Conservation (phyloP, 2,888 invertebrate genomes). For the Pyrochroa serraticornis region DNA sequence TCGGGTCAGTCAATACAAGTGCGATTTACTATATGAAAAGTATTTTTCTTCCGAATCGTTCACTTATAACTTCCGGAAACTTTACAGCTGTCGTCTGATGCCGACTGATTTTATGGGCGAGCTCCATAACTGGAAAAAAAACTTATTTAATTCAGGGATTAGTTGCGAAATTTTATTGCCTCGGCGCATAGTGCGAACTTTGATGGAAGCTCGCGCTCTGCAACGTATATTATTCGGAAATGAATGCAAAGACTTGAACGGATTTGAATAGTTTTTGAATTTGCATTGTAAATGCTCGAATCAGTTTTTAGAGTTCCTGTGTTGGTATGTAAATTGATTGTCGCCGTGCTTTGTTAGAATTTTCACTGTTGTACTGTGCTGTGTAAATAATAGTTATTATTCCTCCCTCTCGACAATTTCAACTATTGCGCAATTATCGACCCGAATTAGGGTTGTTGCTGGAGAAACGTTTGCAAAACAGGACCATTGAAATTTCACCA, state of each 20-base stretch:
- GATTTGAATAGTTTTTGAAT: conserved; percentile 34
- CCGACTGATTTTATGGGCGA: neutral
- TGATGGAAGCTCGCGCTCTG: conserved; percentile 5
- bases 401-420: conserved; percentile 20
- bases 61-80: conserved; percentile 28
- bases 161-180: neutral
- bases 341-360: conserved; percentile 32
- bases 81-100: conserved; percentile 21
- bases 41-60: conserved; percentile 38
- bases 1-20: conserved; percentile 49
- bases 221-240: conserved; percentile 22
- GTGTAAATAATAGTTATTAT: conserved; percentile 31
- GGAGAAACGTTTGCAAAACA: neutral
- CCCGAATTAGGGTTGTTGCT: neutral
- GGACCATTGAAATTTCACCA: neutral
- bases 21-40: conserved; percentile 45
- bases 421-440: conserved; percentile 21
- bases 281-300: conserved; percentile 41
- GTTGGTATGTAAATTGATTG: conserved; percentile 41
- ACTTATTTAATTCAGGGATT: conserved; percentile 4
- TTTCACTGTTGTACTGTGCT: conserved; percentile 32
- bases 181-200: neutral
- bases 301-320: conserved; percentile 40
- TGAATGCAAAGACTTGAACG: conserved; percentile 23
- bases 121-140: neutral